Evolutionary conservation across 2,113 vertebrate species (phyloP).

Genomic region (Nothobranchius kuhntae): DNA sequence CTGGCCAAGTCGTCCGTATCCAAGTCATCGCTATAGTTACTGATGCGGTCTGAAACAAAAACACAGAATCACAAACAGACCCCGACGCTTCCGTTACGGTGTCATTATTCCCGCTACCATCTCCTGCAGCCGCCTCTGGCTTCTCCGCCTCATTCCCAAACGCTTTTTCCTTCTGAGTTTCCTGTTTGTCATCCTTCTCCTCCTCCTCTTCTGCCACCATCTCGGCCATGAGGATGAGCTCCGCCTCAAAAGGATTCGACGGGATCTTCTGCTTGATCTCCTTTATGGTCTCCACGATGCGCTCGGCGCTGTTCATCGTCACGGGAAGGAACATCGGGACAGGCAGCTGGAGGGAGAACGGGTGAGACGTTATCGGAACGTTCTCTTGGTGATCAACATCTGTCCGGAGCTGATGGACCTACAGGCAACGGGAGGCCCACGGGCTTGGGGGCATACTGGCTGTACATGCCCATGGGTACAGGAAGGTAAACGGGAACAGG

Average conservation of each 20-base stretch:
- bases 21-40: slow-evolving; percentile 88
- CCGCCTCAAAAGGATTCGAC: slow-evolving; percentile 89
- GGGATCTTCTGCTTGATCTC: slow-evolving; percentile 91
- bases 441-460: slow-evolving; percentile 87
- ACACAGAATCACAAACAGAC: background rate
- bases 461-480: slow-evolving; percentile 93
- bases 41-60: slow-evolving; percentile 82
- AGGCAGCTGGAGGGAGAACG: slow-evolving; percentile 80
- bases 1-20: slow-evolving; percentile 90
- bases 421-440: slow-evolving; percentile 92
- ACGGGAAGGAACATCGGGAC: slow-evolving; percentile 93
- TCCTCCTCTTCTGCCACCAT: slow-evolving; percentile 88
- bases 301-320: slow-evolving; percentile 84
- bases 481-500: slow-evolving; percentile 95
- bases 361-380: background rate
- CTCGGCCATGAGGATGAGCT: slow-evolving; percentile 97
- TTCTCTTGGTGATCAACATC: too few relatives aligned
- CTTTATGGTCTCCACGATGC: slow-evolving; percentile 85
- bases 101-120: slow-evolving; percentile 73
- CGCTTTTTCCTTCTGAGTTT: slow-evolving; percentile 38
- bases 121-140: slow-evolving; percentile 71
- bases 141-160: slow-evolving; percentile 79
- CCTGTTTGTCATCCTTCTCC: slow-evolving; percentile 11
- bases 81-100: too few relatives aligned
- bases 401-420: slow-evolving; percentile 53